Evolutionary conservation across 1,140 invertebrate genomes (phyloP), one percentile per base, ranked within the genome.

Genomic region (Gryllus bimaculatus): DNA sequence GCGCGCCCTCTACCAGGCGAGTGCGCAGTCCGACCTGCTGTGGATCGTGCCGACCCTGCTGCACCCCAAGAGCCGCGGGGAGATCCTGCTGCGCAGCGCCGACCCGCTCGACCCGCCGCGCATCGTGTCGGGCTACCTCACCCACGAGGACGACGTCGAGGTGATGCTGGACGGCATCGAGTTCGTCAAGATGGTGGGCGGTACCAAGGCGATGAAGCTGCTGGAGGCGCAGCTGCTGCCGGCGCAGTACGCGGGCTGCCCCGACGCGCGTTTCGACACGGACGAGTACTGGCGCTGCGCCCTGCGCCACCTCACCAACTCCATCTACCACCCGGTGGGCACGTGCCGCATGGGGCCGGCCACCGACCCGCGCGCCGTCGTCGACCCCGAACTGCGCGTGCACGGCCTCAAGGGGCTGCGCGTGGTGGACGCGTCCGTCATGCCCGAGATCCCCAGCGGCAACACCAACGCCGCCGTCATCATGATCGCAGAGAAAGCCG

Each of bases 401-500:
- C 88, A 92, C 82, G 93, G 93, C 0, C 86, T 94, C 6, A 88
- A 89, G 66, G 88, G 91, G 8, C 86, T 95, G 7, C 86, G 94
- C 39, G 91, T 95, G 8, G 92, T 92, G 6, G 94, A 95, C 83
- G 92, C 92, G 0, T 94, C 93, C 39, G 87, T 94, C n/a, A 94
- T 95, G 91, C 93, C 94, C 0, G 83, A 85, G 2, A 89, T 94
- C 4, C 78, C 81, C 3, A 75, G 66, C 15, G 89, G 89, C 20
- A 88, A 89, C 80, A 88, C 87, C 4, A 88, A 89, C 81, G 88
- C 88, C 0, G 86, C 89, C 0, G 83, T 83, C 26, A 88, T 90
- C 15, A 90, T 90, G 89, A 88, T 90, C 13, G 89, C 86, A 0
- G 89, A 90, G 81, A 89, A 88, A 82, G 89, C 85, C 10, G 84